Base-by-base conservation (phyloP, 2,797 vertebrate genomes). In the Pangasius sanitwongsei region DNA sequence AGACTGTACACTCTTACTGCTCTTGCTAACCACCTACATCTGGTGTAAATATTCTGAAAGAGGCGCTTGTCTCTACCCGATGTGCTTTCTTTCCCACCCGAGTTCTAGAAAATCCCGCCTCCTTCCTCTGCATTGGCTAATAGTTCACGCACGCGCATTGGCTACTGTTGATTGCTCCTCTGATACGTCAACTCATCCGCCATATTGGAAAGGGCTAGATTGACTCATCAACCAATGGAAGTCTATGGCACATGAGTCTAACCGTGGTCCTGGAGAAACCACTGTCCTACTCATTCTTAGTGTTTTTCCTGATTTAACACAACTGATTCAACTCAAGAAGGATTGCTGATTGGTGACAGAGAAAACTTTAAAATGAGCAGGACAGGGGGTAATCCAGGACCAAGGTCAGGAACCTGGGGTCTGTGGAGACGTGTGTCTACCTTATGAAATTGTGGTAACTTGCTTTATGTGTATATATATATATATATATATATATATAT, bases 161-260 rank as follows among this genome's bases (percentile, higher is more conserved):
- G 83, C n/a, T 69, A 11, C 44, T 53, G 65, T 48, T 16, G 1
- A 4, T 48, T 15, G 37, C 83, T 6, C n/a, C 44, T 15, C 5
- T 53, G n/a, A 53, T 7, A 55, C 83, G 70, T 28, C 70, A 28
- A 61, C 0, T 0, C 15, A n/a, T 28, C 50, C 85, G 85, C 85
- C 85, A 86, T 86, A 72, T 86, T 86, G 69, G 85, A 59, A 75
- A 86, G 69, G 69, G 16, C 53, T 4, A 28, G 1, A 37, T 6
- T 9, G 57, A 18, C 0, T 80, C 2, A 1, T 55, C 77, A 53
- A 11, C 55, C 16, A 57, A 57, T 16, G 16, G 55, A 57, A 18
- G 13, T 61, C 16, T 20, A 23, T 20, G 57, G 20, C 57, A 59
- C 20, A 59, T 3, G 57, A 59, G 6, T 41, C 34, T 20, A 7